These are phyloP conservation scores for Orthonevra nobilis DNA, from an alignment of 2,888 invertebrate genomes.

Conservation along the genomic window DNA sequence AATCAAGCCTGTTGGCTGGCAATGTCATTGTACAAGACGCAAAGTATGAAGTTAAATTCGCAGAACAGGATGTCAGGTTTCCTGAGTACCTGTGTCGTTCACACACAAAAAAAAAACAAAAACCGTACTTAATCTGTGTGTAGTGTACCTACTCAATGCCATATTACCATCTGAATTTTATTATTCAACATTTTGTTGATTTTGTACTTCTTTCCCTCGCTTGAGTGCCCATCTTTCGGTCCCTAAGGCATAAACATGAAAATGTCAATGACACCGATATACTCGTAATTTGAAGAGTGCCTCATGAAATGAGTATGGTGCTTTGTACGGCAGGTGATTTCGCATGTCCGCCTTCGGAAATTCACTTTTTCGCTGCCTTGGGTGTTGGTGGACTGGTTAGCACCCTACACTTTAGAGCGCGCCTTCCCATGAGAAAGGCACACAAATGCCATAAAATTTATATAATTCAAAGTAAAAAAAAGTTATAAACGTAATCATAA, in stretches of 20 bases:
- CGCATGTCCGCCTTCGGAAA: conserved; percentile 50
- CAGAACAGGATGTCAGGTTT: conserved; percentile 63
- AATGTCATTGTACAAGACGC: conserved; percentile 26
- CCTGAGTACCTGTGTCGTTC: conserved; percentile 46
- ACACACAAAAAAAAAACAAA: conserved; percentile 9
- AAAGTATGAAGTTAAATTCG: conserved; percentile 20
- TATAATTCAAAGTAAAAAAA: conserved; percentile 11
- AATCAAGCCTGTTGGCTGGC: conserved; percentile 31
- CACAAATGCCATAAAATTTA: conserved; percentile 23
- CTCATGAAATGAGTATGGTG: background rate
- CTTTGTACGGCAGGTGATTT: conserved; percentile 21
- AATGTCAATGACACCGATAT: conserved; percentile 60
- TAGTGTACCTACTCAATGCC: conserved; percentile 50
- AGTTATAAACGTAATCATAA: too few relatives aligned
- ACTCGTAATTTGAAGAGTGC: conserved; percentile 41
- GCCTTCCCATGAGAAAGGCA: conserved; percentile 1
- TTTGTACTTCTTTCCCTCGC: conserved; percentile 29
- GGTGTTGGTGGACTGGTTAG: conserved; percentile 38
- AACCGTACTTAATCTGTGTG: conserved; percentile 9
- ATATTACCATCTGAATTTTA: conserved; percentile 62
- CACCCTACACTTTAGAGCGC: conserved; percentile 19
- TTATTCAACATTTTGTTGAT: conserved; percentile 64
- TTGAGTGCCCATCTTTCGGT: conserved; percentile 19
- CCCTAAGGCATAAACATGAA: conserved; percentile 38
- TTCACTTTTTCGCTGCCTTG: conserved; percentile 40